phyloP scores from a whole-genome alignment of 2,113 vertebrate genomes.

The Sceloporus undulatus region DNA sequence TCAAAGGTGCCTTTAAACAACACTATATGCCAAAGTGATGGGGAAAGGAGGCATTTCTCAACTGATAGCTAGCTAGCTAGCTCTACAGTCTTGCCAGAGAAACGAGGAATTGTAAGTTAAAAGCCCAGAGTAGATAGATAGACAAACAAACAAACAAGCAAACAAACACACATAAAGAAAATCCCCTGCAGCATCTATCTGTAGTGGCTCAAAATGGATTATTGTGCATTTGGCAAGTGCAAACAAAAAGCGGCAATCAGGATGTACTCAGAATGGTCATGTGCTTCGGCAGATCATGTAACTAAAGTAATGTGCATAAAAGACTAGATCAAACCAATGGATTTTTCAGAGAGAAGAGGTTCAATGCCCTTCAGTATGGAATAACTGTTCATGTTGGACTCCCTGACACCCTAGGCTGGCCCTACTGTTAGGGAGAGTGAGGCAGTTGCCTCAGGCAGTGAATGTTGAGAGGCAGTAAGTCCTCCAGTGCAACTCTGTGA shows the following conservation, averaged over 20 bases:
- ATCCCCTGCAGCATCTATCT: background rate
- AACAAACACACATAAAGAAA: background rate
- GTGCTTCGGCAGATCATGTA: background rate
- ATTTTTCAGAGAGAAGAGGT: conserved; percentile 3
- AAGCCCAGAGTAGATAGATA: accelerated
- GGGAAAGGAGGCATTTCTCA: conserved; percentile 40
- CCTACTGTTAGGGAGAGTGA: background rate
- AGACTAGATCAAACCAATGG: background rate
- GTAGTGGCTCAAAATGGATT: background rate
- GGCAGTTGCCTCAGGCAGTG: background rate
- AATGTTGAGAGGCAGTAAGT: background rate
- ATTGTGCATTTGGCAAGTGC: background rate
- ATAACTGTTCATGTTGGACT: accelerated
- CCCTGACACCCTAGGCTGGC: background rate
- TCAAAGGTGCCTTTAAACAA: conserved; percentile 43
- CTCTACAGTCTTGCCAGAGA: conserved; percentile 41
- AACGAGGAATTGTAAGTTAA: conserved; percentile 56
- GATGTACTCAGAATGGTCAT: background rate
- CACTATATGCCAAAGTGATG: background rate
- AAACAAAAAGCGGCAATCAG: conserved; percentile 10
- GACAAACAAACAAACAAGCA: background rate
- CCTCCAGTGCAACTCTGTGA: too few relatives aligned
- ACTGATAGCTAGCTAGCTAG: conserved; percentile 49
- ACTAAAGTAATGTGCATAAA: background rate
- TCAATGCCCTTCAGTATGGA: conserved; percentile 9